Conservation (phyloP, 2,888 invertebrate species). For the Nezara viridula region DNA sequence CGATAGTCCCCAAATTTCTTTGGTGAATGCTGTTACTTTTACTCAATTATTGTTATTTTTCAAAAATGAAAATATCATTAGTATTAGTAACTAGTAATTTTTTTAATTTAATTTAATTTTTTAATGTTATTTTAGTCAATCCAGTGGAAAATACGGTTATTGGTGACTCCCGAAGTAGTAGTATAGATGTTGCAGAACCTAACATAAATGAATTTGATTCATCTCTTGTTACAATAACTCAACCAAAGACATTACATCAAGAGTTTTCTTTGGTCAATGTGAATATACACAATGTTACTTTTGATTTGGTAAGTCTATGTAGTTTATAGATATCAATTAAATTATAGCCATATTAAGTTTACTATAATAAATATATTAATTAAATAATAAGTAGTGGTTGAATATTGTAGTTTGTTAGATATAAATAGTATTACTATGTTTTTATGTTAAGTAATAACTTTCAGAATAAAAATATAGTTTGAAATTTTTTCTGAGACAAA, state of each 20-base stretch:
- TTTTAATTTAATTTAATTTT: not conserved
- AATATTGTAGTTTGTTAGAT: too few relatives aligned
- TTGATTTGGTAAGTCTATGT: slow-evolving; percentile 69
- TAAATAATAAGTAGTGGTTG: too few relatives aligned
- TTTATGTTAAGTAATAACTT: too few relatives aligned
- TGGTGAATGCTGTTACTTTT: not conserved
- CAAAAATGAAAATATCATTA: not conserved
- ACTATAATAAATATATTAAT: too few relatives aligned
- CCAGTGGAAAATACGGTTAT: slow-evolving; percentile 56
- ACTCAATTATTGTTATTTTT: not conserved
- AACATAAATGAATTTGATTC: slow-evolving; percentile 51
- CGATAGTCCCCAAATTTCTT: too few relatives aligned
- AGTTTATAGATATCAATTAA: not conserved
- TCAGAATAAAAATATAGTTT: too few relatives aligned
- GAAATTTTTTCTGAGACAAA: too few relatives aligned
- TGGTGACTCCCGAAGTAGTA: slow-evolving; percentile 54
- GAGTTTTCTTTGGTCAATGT: slow-evolving; percentile 83
- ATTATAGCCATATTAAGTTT: not conserved
- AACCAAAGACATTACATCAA: slow-evolving; percentile 75
- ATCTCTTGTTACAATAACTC: slow-evolving; percentile 56
- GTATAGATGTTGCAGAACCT: slow-evolving; percentile 59
- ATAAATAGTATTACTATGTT: too few relatives aligned
- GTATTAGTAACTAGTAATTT: too few relatives aligned
- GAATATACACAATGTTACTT: slow-evolving; percentile 80
- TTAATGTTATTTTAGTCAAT: slow-evolving; percentile 48